phyloP scores from a whole-genome alignment of 2,113 vertebrate species.

The Ammodytes marinus region DNA sequence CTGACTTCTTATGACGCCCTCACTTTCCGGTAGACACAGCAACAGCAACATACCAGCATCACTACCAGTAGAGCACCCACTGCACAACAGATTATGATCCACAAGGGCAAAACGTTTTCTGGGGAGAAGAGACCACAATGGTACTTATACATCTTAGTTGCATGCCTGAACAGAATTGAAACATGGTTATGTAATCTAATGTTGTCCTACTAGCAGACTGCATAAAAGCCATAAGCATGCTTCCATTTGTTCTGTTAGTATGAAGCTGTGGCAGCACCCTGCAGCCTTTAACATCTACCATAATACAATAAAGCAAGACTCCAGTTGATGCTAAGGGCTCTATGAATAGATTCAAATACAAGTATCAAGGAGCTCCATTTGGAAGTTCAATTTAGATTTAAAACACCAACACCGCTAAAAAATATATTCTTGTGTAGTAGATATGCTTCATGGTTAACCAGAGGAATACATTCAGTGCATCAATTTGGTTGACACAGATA shows the following conservation, averaged over 20 bases:
- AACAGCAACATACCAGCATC: neutral
- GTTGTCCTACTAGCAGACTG: neutral
- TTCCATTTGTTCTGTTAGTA: no score
- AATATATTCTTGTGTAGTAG: neutral
- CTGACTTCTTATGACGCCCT: conserved; percentile 3
- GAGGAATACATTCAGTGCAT: no score
- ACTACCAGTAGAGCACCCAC: conserved; percentile 11
- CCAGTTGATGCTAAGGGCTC: neutral
- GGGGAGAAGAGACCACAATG: conserved; percentile 1
- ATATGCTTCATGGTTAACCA: neutral
- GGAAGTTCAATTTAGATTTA: no score
- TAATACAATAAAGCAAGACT: neutral
- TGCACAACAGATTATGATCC: neutral
- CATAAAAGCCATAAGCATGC: neutral
- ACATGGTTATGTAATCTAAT: no score
- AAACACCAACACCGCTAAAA: no score
- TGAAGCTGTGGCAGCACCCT: neutral
- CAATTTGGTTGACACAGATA: neutral
- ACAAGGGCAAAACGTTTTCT: neutral
- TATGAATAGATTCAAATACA: neutral
- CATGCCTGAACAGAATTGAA: neutral
- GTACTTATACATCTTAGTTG: neutral
- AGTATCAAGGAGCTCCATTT: neutral
- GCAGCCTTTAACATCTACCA: neutral
- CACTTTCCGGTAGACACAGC: conserved; percentile 14